These are phyloP conservation scores for Eucera pruinosa DNA, from an alignment of 2,888 invertebrate species.

Conservation along the genomic window DNA sequence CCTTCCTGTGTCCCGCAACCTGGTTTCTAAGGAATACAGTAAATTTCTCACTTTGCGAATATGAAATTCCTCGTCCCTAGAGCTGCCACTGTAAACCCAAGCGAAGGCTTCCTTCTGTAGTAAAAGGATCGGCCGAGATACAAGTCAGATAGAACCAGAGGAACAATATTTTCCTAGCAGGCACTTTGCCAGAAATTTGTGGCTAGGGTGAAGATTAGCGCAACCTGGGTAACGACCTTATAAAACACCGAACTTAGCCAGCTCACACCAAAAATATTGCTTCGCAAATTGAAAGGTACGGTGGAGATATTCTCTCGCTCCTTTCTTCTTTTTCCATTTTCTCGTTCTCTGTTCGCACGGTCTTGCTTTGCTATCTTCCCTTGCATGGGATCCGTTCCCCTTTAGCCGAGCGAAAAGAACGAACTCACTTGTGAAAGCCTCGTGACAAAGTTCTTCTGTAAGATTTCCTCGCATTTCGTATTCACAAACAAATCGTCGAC, in stretches of 20 bases:
- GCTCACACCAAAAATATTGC: slow-evolving; percentile 76
- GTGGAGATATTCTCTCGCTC: slow-evolving; percentile 51
- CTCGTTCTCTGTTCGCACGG: slow-evolving; percentile 14
- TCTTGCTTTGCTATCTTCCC: slow-evolving; percentile 10
- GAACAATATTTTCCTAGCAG: slow-evolving; percentile 76
- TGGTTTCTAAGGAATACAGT: slow-evolving; percentile 56
- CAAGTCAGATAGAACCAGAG: slow-evolving; percentile 71
- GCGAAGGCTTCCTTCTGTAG: slow-evolving; percentile 15
- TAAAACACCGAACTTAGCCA: slow-evolving; percentile 76
- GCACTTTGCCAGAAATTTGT: slow-evolving; percentile 77
- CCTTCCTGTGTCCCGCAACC: slow-evolving; percentile 36
- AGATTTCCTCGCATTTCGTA: slow-evolving; percentile 62
- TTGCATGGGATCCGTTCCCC: background rate
- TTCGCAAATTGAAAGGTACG: slow-evolving; percentile 78
- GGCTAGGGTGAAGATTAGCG: slow-evolving; percentile 78
- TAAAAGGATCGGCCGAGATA: slow-evolving; percentile 62
- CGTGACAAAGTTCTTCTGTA: slow-evolving; percentile 58
- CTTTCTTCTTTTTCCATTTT: slow-evolving; percentile 34
- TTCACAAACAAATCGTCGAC: slow-evolving; percentile 58
- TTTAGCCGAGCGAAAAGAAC: slow-evolving; percentile 34
- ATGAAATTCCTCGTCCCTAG: slow-evolving; percentile 72
- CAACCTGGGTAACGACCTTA: slow-evolving; percentile 78
- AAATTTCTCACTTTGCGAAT: slow-evolving; percentile 76
- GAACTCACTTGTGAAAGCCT: slow-evolving; percentile 59
- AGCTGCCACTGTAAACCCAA: slow-evolving; percentile 29